phyloP scores from a whole-genome alignment of 2,888 invertebrate genomes.

The Trilocha varians region DNA sequence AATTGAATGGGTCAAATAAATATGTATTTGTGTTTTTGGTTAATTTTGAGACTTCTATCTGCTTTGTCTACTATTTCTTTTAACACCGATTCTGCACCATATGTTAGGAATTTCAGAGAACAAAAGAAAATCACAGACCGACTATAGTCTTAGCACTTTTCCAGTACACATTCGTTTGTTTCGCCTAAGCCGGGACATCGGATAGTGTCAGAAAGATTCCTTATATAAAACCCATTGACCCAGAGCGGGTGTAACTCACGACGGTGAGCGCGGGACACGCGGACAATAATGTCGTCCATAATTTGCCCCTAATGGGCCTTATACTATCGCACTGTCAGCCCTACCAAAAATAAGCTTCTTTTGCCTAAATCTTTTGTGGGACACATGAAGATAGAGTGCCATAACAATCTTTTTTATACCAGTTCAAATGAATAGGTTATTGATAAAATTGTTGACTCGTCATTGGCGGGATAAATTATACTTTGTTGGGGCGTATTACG shows the following conservation, averaged over 20 bases:
- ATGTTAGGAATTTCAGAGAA: no score
- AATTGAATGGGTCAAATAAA: no score
- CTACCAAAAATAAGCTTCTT: slow-evolving; percentile 64
- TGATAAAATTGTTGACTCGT: no score
- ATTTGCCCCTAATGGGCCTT: slow-evolving; percentile 69
- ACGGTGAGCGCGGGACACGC: slow-evolving; percentile 51
- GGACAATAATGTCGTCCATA: slow-evolving; percentile 66
- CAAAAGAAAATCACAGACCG: background rate
- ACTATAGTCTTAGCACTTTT: background rate
- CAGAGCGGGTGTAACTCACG: slow-evolving; percentile 56
- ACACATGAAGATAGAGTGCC: slow-evolving; percentile 23
- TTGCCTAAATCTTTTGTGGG: slow-evolving; percentile 37
- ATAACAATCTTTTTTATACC: slow-evolving; percentile 26
- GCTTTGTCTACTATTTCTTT: no score
- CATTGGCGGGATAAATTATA: no score
- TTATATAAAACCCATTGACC: slow-evolving; percentile 64
- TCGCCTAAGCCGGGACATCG: slow-evolving; percentile 7
- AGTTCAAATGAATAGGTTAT: slow-evolving; percentile 1
- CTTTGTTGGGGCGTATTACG: no score
- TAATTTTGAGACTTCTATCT: no score
- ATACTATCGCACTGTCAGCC: slow-evolving; percentile 69
- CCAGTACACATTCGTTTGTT: slow-evolving; percentile 7
- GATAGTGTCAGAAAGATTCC: slow-evolving; percentile 38
- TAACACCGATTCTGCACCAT: no score
- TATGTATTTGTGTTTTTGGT: no score